Evolutionary conservation across 1,140 invertebrate species (phyloP), one percentile per base, ranked within the genome.

Genomic region (Eciton burchellii): DNA sequence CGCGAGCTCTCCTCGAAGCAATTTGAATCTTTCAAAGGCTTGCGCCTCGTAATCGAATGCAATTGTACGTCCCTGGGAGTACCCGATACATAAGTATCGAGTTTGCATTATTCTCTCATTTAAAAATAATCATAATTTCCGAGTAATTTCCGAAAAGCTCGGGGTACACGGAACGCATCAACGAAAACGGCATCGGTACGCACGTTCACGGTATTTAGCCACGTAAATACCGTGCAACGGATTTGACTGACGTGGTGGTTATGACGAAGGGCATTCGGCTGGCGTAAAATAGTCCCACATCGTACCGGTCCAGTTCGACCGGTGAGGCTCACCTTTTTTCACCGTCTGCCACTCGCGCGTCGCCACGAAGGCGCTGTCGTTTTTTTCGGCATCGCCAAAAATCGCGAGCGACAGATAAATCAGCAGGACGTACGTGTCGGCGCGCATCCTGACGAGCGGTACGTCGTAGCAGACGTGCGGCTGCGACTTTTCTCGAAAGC

Each of bases 331-430:
- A 96, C 95, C 95, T 93, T 95, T 93, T 89, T 94, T 92, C 12
- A 96, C 92, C 62, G 91, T 92, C 90, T 96, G 94, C 96, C 96
- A 96, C 88, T 96, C 95, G 3, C 94, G 89, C 2, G 95, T 95
- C 11, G 95, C 92, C 16, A 95, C 91, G 87, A 96, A 96, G 41
- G 88, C 74, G 14, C 84, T 91, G n/a, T 91, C 87, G 57, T 93
- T 94, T 87, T 91, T 91, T 56, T 85, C 83, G 52, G 81, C 24
- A 2, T 56, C 24, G 8, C 57, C 74, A 6, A 76, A 57, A 70
- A 79, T 65, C 21, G 59, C 68, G 63, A 84, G 45, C 16, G 62
- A 60, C 24, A 87, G 35, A 16, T 68, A 83, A 41, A 65, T 26
- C n/a, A 82, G 57, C 62, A 87, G 68, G 35, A 89, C 77, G 24